phyloP scores from a whole-genome alignment of 2,113 vertebrate species.

The Gadus macrocephalus region DNA sequence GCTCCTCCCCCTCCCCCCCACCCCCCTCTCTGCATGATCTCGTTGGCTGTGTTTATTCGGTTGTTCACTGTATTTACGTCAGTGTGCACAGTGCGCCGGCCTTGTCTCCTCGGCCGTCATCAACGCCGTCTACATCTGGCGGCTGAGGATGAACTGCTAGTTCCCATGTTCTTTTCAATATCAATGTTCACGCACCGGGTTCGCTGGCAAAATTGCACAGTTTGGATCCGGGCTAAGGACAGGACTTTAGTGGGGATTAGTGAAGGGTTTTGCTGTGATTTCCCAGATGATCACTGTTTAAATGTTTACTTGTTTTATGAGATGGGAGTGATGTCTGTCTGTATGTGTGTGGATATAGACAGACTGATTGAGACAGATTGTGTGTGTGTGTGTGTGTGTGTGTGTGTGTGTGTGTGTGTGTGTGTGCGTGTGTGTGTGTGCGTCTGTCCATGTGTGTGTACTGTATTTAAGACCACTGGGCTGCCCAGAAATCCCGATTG shows the following conservation, averaged over 20 bases:
- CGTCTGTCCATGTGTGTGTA: background rate
- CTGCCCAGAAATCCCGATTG: constrained; percentile 37
- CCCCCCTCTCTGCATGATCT: no score
- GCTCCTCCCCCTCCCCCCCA: no score
- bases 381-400: constrained; percentile 7
- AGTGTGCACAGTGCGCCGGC: no score
- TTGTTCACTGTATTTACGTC: no score
- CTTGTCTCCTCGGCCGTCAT: no score
- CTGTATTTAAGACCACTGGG: constrained; percentile 50
- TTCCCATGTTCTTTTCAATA: no score
- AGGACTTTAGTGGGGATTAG: constrained; percentile 36
- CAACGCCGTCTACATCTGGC: no score
- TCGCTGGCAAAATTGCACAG: background rate
- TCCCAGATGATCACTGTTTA: constrained; percentile 39
- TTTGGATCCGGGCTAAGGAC: constrained; percentile 33
- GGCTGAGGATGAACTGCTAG: no score
- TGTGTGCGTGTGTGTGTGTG: no score
- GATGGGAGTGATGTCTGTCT: no score
- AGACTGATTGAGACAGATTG: constrained; percentile 26
- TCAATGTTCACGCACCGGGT: background rate
- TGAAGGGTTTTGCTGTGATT: constrained; percentile 44
- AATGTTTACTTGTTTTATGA: constrained; percentile 9
- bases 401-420: background rate
- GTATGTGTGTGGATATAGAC: no score
- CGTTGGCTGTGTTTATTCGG: no score